Evolutionary conservation across 1,140 invertebrate genomes (phyloP).

Genomic region (Cotesia vestalis): DNA sequence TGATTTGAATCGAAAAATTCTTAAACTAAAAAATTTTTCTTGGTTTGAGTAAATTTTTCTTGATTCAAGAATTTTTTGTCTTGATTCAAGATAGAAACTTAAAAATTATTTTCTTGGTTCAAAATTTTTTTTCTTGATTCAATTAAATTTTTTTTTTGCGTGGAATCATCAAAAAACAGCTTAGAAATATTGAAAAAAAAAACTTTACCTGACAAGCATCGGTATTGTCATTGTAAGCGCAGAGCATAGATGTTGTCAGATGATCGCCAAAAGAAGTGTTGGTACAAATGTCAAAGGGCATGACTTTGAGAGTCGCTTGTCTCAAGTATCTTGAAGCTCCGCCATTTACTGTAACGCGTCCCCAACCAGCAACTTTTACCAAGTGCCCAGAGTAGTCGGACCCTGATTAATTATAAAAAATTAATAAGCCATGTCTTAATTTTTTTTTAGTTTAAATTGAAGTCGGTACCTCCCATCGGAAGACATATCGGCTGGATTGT

Average conservation of each 20-base stretch:
- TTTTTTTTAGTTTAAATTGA: too few species aligned
- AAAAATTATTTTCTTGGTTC: too few species aligned
- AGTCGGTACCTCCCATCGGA: slow-evolving; percentile 60
- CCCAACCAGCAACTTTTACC: slow-evolving; percentile 74
- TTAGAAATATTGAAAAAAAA: slow-evolving; percentile 17
- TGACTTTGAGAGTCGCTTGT: slow-evolving; percentile 65
- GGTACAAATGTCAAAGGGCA: slow-evolving; percentile 56
- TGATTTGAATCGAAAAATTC: too few species aligned
- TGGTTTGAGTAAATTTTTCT: too few species aligned
- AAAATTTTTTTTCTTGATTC: too few species aligned
- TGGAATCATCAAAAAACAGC: slow-evolving; percentile 5
- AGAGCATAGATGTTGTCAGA: slow-evolving; percentile 65
- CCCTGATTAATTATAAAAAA: slow-evolving; percentile 39
- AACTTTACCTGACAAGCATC: slow-evolving; percentile 70
- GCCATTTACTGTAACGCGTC: slow-evolving; percentile 63
- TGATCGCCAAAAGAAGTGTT: slow-evolving; percentile 60
- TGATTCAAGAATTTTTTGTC: too few species aligned
- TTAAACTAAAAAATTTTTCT: too few species aligned
- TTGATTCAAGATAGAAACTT: too few species aligned
- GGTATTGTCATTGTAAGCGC: slow-evolving; percentile 65
- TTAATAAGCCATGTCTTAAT: background rate
- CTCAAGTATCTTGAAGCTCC: slow-evolving; percentile 65
- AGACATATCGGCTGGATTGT: slow-evolving; percentile 69
- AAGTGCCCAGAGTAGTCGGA: slow-evolving; percentile 61
- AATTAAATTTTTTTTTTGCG: too few species aligned